phyloP scores from a whole-genome alignment of 2,113 vertebrate genomes.

The Microtus ochrogaster region DNA sequence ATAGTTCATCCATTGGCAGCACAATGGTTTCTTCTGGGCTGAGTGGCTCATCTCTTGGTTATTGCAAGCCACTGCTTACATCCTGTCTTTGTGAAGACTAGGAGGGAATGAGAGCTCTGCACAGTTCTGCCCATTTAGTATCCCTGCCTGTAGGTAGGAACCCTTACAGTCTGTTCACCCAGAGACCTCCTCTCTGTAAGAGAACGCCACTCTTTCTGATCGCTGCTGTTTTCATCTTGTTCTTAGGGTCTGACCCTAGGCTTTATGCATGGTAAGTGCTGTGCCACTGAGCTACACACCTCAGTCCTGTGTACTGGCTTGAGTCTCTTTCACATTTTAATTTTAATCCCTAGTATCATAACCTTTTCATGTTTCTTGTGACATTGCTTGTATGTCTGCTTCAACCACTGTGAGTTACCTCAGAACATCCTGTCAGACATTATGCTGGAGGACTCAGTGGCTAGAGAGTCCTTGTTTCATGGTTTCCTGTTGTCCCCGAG shows the following conservation, averaged over 20 bases:
- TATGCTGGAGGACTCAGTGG: background rate
- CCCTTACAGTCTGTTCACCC: background rate
- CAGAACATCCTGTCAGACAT: background rate
- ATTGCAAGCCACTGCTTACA: background rate
- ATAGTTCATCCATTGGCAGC: slow-evolving; percentile 70
- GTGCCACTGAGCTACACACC: background rate
- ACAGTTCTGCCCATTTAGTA: background rate
- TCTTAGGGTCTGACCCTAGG: background rate
- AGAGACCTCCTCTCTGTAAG: background rate
- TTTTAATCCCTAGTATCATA: background rate
- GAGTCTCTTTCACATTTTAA: background rate
- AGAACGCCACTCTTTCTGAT: background rate
- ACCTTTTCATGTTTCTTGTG: background rate
- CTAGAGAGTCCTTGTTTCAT: background rate
- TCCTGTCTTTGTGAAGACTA: background rate
- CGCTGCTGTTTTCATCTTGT: background rate
- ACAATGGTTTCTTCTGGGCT: slow-evolving; percentile 71
- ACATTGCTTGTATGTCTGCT: background rate
- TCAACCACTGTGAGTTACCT: background rate
- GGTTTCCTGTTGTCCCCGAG: background rate
- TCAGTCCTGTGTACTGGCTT: background rate
- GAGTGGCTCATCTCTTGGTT: background rate
- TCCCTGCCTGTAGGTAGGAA: background rate
- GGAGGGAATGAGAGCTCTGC: background rate
- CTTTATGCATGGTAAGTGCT: background rate